Percentiles rank a stretch among this genome's conserved stretches.
These are phyloP conservation scores for Psophia crepitans DNA, from an alignment of 2,113 vertebrate species.

Conservation along the genomic window DNA sequence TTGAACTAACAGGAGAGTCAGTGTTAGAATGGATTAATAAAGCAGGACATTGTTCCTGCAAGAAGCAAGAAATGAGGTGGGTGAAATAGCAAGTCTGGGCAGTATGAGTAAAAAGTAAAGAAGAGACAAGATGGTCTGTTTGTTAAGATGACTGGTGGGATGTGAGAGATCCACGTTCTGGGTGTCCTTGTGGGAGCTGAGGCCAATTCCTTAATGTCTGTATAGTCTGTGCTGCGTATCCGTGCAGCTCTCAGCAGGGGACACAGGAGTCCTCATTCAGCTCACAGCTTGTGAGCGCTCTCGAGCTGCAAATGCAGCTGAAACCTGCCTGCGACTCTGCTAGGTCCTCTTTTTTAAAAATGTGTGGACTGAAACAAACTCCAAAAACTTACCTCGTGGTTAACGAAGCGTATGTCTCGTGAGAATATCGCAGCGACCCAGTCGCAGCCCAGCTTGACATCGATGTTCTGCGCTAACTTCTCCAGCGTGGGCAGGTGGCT, in stretches of 20 bases:
- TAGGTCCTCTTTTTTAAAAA: background rate
- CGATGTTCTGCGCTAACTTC: constrained; percentile 89
- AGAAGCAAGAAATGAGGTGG: background rate
- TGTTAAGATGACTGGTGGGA: background rate
- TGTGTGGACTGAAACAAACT: background rate
- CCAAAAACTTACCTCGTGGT: constrained; percentile 85
- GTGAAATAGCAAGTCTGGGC: background rate
- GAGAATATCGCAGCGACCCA: constrained; percentile 94
- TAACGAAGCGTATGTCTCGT: constrained; percentile 94
- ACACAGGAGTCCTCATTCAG: background rate
- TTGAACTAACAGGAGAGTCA: background rate
- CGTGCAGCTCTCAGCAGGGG: background rate
- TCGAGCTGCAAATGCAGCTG: background rate
- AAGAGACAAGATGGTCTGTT: too few relatives aligned
- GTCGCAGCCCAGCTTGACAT: constrained; percentile 89
- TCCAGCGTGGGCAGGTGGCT: constrained; percentile 88
- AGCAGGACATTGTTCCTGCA: background rate
- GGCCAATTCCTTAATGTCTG: background rate
- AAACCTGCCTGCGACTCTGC: background rate
- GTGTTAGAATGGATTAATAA: background rate
- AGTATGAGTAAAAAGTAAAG: background rate
- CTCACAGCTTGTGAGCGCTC: background rate
- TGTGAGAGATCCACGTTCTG: background rate
- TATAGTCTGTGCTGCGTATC: background rate
- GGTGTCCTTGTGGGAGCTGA: background rate